Evolutionary conservation across 2,797 vertebrate genomes (phyloP).

Genomic region (Sciurus vulgaris): DNA sequence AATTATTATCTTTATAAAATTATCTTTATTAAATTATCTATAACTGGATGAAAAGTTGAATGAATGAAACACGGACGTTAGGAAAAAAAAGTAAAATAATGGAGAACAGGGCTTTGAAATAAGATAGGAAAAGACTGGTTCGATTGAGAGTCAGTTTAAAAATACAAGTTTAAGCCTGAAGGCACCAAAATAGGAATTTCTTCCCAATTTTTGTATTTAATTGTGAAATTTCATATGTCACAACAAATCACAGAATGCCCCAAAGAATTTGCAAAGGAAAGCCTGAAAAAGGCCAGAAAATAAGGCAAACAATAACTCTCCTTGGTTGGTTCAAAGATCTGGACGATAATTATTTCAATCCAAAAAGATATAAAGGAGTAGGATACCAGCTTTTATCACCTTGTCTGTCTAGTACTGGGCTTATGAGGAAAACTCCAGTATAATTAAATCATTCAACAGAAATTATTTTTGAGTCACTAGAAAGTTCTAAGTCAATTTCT

Average conservation of each 20-base stretch:
- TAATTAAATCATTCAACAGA: not conserved
- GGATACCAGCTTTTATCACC: not conserved
- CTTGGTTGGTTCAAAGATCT: not conserved
- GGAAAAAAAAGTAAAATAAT: not conserved
- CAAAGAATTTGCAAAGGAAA: not conserved
- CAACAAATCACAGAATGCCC: not conserved
- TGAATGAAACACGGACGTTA: not conserved
- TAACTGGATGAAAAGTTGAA: not conserved
- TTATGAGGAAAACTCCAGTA: not conserved
- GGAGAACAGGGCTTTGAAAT: not conserved
- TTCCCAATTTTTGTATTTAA: not conserved
- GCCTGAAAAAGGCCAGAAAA: not conserved
- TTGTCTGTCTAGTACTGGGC: not conserved
- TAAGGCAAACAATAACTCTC: not conserved
- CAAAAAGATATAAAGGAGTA: not conserved
- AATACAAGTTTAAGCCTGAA: not conserved
- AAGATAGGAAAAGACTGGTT: not conserved
- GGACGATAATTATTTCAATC: not conserved
- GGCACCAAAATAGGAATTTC: not conserved
- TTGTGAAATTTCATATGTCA: slow-evolving; percentile 8
- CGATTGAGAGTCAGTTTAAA: not conserved
- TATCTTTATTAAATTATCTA: not conserved
- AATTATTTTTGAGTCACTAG: slow-evolving; percentile 33
- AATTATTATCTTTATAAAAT: no score
- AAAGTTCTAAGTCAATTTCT: not conserved